Evolutionary conservation across 2,797 vertebrate genomes (phyloP).

Genomic region (Halcyon badia): DNA sequence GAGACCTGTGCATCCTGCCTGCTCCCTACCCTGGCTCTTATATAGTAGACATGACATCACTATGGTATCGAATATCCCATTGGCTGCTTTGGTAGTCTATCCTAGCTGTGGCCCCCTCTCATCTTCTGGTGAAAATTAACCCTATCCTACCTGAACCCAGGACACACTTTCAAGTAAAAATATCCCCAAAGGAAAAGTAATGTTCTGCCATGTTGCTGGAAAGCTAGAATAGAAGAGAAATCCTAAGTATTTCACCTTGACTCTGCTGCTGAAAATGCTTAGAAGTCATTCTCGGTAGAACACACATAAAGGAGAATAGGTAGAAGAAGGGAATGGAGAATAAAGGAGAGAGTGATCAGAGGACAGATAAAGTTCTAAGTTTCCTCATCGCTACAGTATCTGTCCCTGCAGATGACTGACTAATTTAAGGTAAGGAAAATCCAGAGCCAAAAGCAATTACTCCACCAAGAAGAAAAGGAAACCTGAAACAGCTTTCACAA

Average conservation of each 20-base stretch:
- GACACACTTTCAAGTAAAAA: neutral
- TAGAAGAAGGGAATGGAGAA: neutral
- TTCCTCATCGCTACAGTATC: neutral
- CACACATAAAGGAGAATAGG: neutral
- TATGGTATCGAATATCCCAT: too few species aligned
- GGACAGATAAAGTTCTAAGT: neutral
- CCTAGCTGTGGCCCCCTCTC: too few species aligned
- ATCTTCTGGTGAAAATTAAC: too few species aligned
- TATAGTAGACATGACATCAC: too few species aligned
- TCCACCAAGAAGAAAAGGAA: neutral
- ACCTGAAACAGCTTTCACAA: neutral
- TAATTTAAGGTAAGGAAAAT: neutral
- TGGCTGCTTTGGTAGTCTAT: too few species aligned
- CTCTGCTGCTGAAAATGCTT: neutral
- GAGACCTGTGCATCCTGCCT: too few species aligned
- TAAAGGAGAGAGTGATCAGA: neutral
- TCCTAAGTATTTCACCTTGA: neutral
- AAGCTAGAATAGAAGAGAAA: neutral
- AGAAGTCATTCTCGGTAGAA: neutral
- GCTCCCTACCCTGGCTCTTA: too few species aligned
- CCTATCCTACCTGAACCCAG: too few species aligned
- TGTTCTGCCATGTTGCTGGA: neutral
- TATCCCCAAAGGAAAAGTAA: fast-evolving
- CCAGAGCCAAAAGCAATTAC: neutral
- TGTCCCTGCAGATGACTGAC: neutral